Evolutionary conservation across 2,113 vertebrate species (phyloP), one percentile per base, ranked within the genome.

Genomic region (Upupa epops): DNA sequence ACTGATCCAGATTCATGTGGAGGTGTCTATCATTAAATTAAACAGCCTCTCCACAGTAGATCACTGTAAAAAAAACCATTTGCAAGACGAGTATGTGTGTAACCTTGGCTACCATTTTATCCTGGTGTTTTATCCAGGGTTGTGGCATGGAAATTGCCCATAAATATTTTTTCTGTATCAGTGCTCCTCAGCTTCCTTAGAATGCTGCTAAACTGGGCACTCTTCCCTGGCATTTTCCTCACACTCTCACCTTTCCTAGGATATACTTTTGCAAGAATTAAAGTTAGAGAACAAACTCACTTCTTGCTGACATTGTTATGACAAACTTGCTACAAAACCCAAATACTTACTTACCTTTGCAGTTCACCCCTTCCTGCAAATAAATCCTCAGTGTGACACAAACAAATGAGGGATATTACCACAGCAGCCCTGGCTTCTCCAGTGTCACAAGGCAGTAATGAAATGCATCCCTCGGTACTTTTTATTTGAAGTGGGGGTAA

Each of bases 401-500:
- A 84, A 54, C 74, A 86, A 91, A 89, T 28, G 72, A 92, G 58
- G 84, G 94, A 40, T 96, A 91, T 68, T 85, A 51, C 48, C 69
- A 82, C 64, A 68, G 84, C 61, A 56, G 91, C 78, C 83, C 85
- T 79, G 81, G 81, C 80, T 92, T 97, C 92, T 94, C 77, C 68
- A 61, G 84, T 94, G 91, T 88, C 83, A 83, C 80, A 92, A 72
- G 36, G 17, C 80, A 56, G 88, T 95, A 95, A 92, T 95, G 96
- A 96, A 94, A 96, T 84, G 88, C 92, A 96, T 94, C 91, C 90
- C 94, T 89, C 52, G 15, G 88, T 87, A 89, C 93, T 95, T 97
- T 98, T 97, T 97, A 97, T 97, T 90, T 86, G 88, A 90, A 96
- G 94, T 83, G 83, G 76, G 71, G 85, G 94, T 96, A 94, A 96